Percentiles rank a stretch among this genome's conserved stretches.
These are phyloP conservation scores for Sitta europaea DNA, from an alignment of 2,113 vertebrate species.

Conservation along the genomic window DNA sequence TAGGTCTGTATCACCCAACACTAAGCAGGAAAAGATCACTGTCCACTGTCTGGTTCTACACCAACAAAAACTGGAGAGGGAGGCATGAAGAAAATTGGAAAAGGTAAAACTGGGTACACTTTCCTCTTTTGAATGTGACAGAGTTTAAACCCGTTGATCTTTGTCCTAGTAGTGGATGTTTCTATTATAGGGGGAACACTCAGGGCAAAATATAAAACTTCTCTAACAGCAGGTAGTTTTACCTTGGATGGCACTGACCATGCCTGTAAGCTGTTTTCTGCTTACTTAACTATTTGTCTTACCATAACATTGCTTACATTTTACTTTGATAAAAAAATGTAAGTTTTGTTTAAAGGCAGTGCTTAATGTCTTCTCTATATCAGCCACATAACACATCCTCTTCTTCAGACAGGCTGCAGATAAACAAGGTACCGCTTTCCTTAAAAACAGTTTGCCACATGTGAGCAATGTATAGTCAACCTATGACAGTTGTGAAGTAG, in stretches of 20 bases:
- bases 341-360: neutral
- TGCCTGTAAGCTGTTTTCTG: neutral
- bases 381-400: neutral
- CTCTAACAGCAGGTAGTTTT: neutral
- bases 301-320: neutral
- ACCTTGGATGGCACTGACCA: accelerated
- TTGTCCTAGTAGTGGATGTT: neutral
- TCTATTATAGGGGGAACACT: neutral
- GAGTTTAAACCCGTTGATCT: neutral
- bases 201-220: neutral
- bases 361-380: neutral
- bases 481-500: neutral
- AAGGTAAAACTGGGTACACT: neutral
- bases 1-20: neutral
- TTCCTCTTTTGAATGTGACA: neutral
- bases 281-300: neutral
- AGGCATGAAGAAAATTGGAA: neutral
- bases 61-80: neutral
- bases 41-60: neutral
- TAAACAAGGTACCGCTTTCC: neutral
- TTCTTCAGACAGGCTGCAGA: neutral
- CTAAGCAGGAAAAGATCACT: neutral
- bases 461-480: neutral
- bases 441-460: neutral
- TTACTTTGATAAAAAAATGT: neutral